phyloP scores from a whole-genome alignment of 2,888 invertebrate species.

The Macaria notata region DNA sequence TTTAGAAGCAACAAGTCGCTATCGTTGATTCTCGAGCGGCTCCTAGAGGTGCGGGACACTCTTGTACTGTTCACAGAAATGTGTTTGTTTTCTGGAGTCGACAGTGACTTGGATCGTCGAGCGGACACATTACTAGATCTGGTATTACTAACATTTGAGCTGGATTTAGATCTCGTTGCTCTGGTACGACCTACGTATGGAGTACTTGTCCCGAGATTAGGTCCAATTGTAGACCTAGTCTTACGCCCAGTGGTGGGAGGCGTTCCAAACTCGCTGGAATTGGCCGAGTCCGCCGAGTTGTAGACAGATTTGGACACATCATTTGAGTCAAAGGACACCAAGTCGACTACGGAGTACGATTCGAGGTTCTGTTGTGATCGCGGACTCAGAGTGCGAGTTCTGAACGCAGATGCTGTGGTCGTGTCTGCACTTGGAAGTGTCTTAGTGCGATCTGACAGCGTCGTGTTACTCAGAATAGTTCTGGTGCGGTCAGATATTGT shows the following conservation, averaged over 20 bases:
- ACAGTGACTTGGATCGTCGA: slow-evolving; percentile 45
- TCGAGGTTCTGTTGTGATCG: slow-evolving; percentile 44
- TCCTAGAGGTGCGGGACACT: slow-evolving; percentile 48
- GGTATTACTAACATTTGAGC: slow-evolving; percentile 21
- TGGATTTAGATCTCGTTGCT: slow-evolving; percentile 23
- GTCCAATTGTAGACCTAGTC: slow-evolving; percentile 47
- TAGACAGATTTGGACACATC: slow-evolving; percentile 49
- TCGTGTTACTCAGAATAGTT: not conserved
- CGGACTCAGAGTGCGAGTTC: slow-evolving; percentile 46
- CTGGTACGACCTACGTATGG: slow-evolving; percentile 44
- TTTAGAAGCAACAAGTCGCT: slow-evolving; percentile 48
- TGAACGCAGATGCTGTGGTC: slow-evolving; percentile 29
- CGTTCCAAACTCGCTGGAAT: slow-evolving; percentile 45
- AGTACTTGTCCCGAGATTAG: slow-evolving; percentile 53
- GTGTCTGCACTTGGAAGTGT: slow-evolving; percentile 1
- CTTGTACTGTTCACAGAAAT: slow-evolving; percentile 49
- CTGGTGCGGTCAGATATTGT: not conserved
- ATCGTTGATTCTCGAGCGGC: slow-evolving; percentile 56
- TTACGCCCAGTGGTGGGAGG: slow-evolving; percentile 39
- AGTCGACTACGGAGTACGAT: slow-evolving; percentile 66
- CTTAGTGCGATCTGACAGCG: not conserved
- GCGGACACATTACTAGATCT: slow-evolving; percentile 29
- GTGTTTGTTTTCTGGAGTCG: slow-evolving; percentile 50
- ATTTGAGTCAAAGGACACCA: slow-evolving; percentile 59
- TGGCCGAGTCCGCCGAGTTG: slow-evolving; percentile 48